Base-by-base conservation (phyloP, 2,113 vertebrate genomes). In the Ceyx cyanopectus region DNA sequence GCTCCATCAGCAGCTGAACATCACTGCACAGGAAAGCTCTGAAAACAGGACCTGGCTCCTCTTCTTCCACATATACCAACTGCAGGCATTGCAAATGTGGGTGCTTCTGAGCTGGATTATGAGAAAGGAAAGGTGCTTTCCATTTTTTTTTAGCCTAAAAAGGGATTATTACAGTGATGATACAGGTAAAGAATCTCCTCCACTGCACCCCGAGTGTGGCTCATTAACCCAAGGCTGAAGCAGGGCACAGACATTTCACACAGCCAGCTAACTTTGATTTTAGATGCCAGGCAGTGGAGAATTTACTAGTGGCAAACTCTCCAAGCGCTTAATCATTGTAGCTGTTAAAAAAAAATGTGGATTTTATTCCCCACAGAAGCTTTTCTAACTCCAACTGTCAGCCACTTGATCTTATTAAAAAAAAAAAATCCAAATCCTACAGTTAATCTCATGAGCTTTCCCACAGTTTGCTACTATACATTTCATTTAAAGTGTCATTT, bases 321-420 rank as follows among this genome's bases (percentile, higher is more conserved):
- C 75, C 22, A 40, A 16, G 32, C 22, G 14, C 62, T 87, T 73
- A 85, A 92, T 80, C 72, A 69, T 2, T 23, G 27, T 1, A 76
- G 56, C 51, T 60, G 27, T 54, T 68, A 57, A 51, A 61, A n/a
- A 23, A 23, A 78, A 93, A 56, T 1, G 19, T 24, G 45, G 73
- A 19, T 43, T 50, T 79, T 57, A 45, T 89, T 95, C 85, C 87
- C 79, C 81, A 1, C 2, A 54, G 9, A 51, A 89, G 57, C 61
- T 85, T 54, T 58, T 45, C 66, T 63, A 24, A 58, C 68, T 74
- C 43, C 68, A 88, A 51, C 79, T 90, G 90, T 21, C 90, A 95
- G 63, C 72, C 66, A 80, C 79, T 85, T 76, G 78, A 91, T 91
- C 75, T 75, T 51, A 30, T 73, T 73, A n/a, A n/a, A 68, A 81